A percentile compares a stretch with the other conserved stretches of the same genome.
Conservation (phyloP, 1,140 invertebrate genomes). For the Panagrolaimus sp. region DNA sequence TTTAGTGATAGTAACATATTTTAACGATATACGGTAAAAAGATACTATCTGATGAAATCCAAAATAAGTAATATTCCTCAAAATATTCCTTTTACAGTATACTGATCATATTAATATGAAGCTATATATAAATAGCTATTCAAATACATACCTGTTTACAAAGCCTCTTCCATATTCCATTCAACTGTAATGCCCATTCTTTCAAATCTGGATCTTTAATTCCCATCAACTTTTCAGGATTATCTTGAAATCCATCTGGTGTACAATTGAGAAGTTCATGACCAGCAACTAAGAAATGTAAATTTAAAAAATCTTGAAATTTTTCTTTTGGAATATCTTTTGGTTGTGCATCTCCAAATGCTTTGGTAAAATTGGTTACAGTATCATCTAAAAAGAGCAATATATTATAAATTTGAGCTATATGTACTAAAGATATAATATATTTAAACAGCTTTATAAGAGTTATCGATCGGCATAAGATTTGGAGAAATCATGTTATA, state of each 20-base stretch:
- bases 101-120: background rate
- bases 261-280: constrained; percentile 72
- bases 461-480: no score
- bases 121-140: no score
- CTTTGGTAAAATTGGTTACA: constrained; percentile 18
- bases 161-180: constrained; percentile 72
- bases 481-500: no score
- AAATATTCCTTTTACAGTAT: background rate
- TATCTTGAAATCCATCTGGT: constrained; percentile 70
- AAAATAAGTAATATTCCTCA: no score
- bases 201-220: constrained; percentile 68
- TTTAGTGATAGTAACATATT: no score
- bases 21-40: no score
- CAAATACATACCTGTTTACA: constrained; percentile 64
- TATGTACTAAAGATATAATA: no score
- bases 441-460: no score
- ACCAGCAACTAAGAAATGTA: constrained; percentile 63
- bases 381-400: constrained; percentile 8
- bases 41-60: no score
- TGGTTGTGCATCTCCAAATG: constrained; percentile 18
- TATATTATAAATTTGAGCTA: no score
- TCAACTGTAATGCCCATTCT: constrained; percentile 58
- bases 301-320: constrained; percentile 15
- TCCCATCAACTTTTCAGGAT: constrained; percentile 62
- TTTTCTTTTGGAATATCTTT: constrained; percentile 22